Evolutionary conservation across 2,113 vertebrate species (phyloP), one percentile per base, ranked within the genome.

Genomic region (Pundamilia nyererei): DNA sequence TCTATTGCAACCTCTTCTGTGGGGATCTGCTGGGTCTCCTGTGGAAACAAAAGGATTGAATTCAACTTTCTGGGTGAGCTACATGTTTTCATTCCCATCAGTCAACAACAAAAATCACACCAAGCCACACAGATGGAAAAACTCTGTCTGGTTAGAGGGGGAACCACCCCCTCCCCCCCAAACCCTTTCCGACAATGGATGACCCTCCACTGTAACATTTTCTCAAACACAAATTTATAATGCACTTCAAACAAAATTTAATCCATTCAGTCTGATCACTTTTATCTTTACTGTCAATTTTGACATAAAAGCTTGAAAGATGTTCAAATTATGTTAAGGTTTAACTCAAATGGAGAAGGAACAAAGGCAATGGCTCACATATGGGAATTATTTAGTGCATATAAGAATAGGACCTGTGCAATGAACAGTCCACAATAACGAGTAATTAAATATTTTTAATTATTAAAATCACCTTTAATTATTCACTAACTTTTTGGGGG

Each of bases 1-100:
- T 99, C 98, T 84, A 99, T 96, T 86, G 97, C 94, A 11, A 98
- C 98, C 80, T 99, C 98, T 94, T 99, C 97, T 2, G 99, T 99
- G 86, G 98, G 98, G 87, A 99, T 98, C 96, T 99, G 98, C 94
- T 99, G 99, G 0, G 99, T 99, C 94, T 99, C 99, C 99, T 99
- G 89, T 81, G 83, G 84, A 70, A 86, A 82, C 89, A 45, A 55
- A 45, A 83, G 15, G 65, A 12, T 62, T 45, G 80, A 45, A 80
- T 55, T 81, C 75, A 89, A 84, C 77, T 87, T 83, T 58, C 49
- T 38, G 84, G 60, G 17, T 81, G 65, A 81, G 38, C 15, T 21
- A 10, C 2, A 19, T 80, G 70, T 89, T 90, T 86, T 89, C 81
- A 89, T 87, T 91, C 60, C 49, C 31, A 26, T 54, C 24, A 3